These are phyloP conservation scores for Stylophora pistillata DNA, from an alignment of 64 coral and sea anemone genomes.

Conservation along the genomic window DNA sequence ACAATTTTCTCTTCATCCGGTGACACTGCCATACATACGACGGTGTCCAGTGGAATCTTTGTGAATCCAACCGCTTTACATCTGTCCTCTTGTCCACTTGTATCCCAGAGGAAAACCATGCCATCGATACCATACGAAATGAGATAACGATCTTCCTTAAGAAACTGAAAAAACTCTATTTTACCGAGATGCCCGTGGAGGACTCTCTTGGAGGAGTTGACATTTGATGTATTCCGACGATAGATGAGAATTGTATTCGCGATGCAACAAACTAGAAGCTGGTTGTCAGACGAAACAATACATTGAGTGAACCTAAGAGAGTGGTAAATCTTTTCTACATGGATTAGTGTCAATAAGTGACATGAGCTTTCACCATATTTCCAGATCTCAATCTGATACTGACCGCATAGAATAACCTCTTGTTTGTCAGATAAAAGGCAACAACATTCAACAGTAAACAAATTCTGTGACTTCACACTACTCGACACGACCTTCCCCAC, in stretches of 20 bases:
- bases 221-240: not conserved
- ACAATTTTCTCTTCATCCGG: constrained; percentile 17
- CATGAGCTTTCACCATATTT: not conserved
- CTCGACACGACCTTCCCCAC: no score
- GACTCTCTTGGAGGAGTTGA: not conserved
- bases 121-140: constrained; percentile 18
- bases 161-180: constrained; percentile 34
- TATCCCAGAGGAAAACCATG: constrained; percentile 36
- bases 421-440: not conserved
- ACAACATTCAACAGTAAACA: not conserved
- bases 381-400: constrained; percentile 11
- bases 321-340: not conserved
- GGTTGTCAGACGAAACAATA: not conserved
- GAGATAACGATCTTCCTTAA: constrained; percentile 38
- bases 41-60: not conserved
- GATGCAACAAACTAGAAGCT: constrained; percentile 45
- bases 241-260: constrained; percentile 18
- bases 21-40: constrained; percentile 15
- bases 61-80: not conserved
- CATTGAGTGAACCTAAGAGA: constrained; percentile 15
- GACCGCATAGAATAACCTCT: not conserved
- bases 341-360: no score
- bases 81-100: no score
- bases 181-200: constrained; percentile 18
- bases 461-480: not conserved